Evolutionary conservation across 2,797 vertebrate species (phyloP).

Genomic region (Alosa sapidissima): DNA sequence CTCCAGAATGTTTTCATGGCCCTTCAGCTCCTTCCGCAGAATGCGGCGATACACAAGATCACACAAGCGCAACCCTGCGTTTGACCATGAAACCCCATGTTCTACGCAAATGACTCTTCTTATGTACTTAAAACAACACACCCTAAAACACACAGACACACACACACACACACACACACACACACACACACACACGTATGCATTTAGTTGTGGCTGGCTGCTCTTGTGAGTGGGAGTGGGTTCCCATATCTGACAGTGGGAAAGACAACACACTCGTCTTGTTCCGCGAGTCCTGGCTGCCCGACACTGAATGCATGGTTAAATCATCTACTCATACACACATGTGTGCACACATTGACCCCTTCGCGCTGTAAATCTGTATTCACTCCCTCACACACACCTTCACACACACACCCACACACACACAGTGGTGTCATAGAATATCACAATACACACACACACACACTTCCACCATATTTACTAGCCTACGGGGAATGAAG

Average conservation of each 20-base stretch:
- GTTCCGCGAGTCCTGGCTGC: background rate
- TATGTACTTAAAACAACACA: constrained; percentile 41
- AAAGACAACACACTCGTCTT: constrained; percentile 22
- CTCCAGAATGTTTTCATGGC: constrained; percentile 9
- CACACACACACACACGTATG: background rate
- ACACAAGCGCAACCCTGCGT: constrained; percentile 22
- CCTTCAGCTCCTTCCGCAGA: background rate
- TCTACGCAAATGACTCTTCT: constrained; percentile 35
- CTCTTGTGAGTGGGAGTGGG: constrained; percentile 41
- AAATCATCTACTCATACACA: background rate
- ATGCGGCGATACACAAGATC: background rate
- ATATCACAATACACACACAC: background rate
- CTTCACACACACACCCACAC: background rate
- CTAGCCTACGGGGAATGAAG: background rate
- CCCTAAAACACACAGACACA: constrained; percentile 27
- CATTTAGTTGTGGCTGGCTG: constrained; percentile 40
- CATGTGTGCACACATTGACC: background rate
- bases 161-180: background rate
- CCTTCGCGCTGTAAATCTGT: background rate
- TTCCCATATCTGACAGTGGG: constrained; percentile 13
- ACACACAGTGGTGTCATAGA: background rate
- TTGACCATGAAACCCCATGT: constrained; percentile 30
- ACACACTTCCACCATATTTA: background rate
- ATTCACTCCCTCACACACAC: constrained; percentile 9
- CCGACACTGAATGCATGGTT: constrained; percentile 30